Conservation (phyloP, 1,140 invertebrate genomes). For the Adelges cooleyi region DNA sequence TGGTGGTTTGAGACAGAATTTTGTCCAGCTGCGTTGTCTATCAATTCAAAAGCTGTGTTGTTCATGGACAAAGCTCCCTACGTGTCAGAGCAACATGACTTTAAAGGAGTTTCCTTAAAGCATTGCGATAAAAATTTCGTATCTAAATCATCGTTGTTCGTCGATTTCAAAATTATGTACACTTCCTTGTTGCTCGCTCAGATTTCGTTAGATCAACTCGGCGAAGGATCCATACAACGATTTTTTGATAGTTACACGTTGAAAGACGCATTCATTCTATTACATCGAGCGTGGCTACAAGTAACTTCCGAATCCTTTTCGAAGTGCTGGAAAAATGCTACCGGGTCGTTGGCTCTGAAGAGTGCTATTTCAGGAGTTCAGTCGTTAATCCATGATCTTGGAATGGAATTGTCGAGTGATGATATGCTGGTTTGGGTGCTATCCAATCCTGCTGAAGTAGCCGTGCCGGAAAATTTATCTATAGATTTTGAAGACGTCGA, state of each 20-base stretch:
- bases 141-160: background rate
- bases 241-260: slow-evolving; percentile 40
- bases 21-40: slow-evolving; percentile 41
- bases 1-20: slow-evolving; percentile 47
- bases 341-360: slow-evolving; percentile 35
- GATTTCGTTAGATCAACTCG: slow-evolving; percentile 31
- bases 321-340: slow-evolving; percentile 37
- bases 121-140: background rate
- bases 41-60: slow-evolving; percentile 41
- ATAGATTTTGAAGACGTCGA: slow-evolving; percentile 34
- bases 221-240: slow-evolving; percentile 33
- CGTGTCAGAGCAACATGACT: slow-evolving; percentile 2
- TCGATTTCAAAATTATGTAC: slow-evolving; percentile 38
- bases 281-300: slow-evolving; percentile 43
- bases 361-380: slow-evolving; percentile 38
- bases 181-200: slow-evolving; percentile 37
- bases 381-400: slow-evolving; percentile 39
- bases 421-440: slow-evolving; percentile 39
- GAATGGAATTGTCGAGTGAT: slow-evolving; percentile 39
- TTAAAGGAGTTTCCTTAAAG: background rate
- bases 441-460: slow-evolving; percentile 27
- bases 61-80: slow-evolving; percentile 40
- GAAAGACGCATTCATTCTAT: slow-evolving; percentile 43
- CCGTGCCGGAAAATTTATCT: slow-evolving; percentile 18
- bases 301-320: slow-evolving; percentile 41